Evolutionary conservation across 2,113 vertebrate genomes (phyloP).

Genomic region (Gymnocephalus cernua): DNA sequence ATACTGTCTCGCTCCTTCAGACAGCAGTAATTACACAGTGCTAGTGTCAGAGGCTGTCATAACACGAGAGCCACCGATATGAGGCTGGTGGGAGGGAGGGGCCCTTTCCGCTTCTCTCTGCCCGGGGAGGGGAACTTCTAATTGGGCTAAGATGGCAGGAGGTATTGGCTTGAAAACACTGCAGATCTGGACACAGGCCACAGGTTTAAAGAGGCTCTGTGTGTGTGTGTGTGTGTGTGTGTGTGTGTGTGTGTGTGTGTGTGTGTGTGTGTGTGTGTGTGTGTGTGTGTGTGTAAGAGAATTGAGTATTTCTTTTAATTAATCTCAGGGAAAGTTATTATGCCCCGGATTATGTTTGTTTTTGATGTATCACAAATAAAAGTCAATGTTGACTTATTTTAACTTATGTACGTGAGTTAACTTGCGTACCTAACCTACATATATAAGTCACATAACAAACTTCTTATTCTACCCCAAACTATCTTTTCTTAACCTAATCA

Average conservation of each 20-base stretch:
- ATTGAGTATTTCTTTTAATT: too few species aligned
- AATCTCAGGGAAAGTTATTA: too few species aligned
- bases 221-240: constrained; percentile 20
- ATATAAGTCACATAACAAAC: too few species aligned
- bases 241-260: background rate
- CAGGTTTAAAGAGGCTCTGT: constrained; percentile 60
- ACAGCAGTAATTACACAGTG: constrained; percentile 69
- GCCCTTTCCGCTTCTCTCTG: constrained; percentile 32
- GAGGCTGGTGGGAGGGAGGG: constrained; percentile 48
- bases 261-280: background rate
- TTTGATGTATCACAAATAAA: too few species aligned
- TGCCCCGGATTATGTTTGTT: too few species aligned
- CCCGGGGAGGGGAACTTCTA: constrained; percentile 69
- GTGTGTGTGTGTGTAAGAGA: background rate
- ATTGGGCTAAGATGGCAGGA: constrained; percentile 77
- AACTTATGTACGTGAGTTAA: too few species aligned
- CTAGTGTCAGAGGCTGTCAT: constrained; percentile 68
- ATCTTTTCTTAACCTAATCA: too few species aligned
- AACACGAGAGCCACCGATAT: constrained; percentile 58
- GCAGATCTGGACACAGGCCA: constrained; percentile 71
- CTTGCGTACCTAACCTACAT: too few species aligned
- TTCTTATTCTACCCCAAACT: too few species aligned
- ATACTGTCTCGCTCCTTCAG: constrained; percentile 50
- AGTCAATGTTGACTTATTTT: too few species aligned
- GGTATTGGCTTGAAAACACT: constrained; percentile 63